Evolutionary conservation across 2,888 invertebrate species (phyloP).

Genomic region (Pterostichus niger): DNA sequence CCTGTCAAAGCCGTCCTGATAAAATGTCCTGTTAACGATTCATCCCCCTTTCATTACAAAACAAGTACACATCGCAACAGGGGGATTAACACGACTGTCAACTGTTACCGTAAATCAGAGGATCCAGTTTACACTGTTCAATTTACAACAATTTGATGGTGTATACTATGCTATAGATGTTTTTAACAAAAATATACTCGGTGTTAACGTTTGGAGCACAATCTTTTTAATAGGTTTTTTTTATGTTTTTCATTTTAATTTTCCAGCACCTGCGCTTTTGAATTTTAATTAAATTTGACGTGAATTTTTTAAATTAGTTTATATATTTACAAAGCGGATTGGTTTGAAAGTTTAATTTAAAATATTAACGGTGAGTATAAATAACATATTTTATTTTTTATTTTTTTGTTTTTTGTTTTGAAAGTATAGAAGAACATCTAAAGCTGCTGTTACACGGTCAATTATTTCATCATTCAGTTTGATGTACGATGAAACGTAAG

Average conservation of each 20-base stretch:
- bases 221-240: slow-evolving; percentile 2
- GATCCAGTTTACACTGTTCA: too few relatives aligned
- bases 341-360: slow-evolving; percentile 2
- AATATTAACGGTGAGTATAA: neutral
- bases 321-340: slow-evolving; percentile 17
- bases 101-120: neutral
- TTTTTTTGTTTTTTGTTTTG: neutral
- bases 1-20: too few relatives aligned
- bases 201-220: neutral
- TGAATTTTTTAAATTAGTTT: slow-evolving; percentile 5
- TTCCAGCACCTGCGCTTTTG: neutral
- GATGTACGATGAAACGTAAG: too few relatives aligned
- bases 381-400: neutral
- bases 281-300: slow-evolving; percentile 21
- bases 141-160: too few relatives aligned
- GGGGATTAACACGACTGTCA: neutral
- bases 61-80: too few relatives aligned
- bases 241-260: slow-evolving; percentile 7
- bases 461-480: too few relatives aligned
- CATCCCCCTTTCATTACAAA: too few relatives aligned
- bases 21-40: too few relatives aligned
- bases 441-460: too few relatives aligned
- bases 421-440: too few relatives aligned
- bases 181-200: slow-evolving; percentile 1
- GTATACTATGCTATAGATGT: neutral